Percentiles rank a stretch among this genome's conserved stretches.
phyloP scores from a whole-genome alignment of 2,113 vertebrate genomes.

The Erpornis zantholeuca region DNA sequence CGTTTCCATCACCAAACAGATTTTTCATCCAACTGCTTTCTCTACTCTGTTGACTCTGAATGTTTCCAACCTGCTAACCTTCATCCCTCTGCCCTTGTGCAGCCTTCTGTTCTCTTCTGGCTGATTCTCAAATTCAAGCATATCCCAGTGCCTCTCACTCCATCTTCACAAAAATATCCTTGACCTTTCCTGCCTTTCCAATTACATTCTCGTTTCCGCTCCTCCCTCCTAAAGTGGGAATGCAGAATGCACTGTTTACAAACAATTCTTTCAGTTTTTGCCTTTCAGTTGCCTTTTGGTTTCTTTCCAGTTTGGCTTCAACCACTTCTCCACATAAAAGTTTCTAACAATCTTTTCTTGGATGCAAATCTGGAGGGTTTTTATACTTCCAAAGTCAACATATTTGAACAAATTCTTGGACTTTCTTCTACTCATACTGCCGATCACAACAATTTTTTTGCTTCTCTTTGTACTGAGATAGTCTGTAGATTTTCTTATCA shows the following conservation, averaged over 20 bases:
- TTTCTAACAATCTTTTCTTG: slow-evolving; percentile 29
- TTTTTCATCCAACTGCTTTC: slow-evolving; percentile 65
- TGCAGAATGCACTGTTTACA: slow-evolving; percentile 51
- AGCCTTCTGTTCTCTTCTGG: slow-evolving; percentile 64
- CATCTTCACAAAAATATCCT: slow-evolving; percentile 51
- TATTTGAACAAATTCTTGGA: slow-evolving; percentile 11
- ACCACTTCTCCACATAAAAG: neutral
- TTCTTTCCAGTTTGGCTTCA: slow-evolving; percentile 38
- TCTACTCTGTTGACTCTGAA: slow-evolving; percentile 53
- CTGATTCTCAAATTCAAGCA: slow-evolving; percentile 32
- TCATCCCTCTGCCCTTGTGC: slow-evolving; percentile 55
- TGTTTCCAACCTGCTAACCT: slow-evolving; percentile 65
- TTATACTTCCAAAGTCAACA: slow-evolving; percentile 35
- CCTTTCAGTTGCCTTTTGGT: slow-evolving; percentile 41
- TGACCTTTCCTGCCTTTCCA: slow-evolving; percentile 52
- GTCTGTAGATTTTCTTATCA: neutral
- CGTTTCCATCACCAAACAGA: slow-evolving; percentile 47
- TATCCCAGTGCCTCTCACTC: slow-evolving; percentile 36
- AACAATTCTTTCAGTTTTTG: slow-evolving; percentile 41
- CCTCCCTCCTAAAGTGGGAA: slow-evolving; percentile 2
- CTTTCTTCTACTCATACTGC: neutral
- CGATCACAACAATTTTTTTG: neutral
- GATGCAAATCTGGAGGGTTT: neutral
- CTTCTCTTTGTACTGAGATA: neutral
- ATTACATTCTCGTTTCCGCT: neutral